These are phyloP conservation scores for Silvanus unidentatus DNA, from an alignment of 2,888 invertebrate species.

Conservation along the genomic window DNA sequence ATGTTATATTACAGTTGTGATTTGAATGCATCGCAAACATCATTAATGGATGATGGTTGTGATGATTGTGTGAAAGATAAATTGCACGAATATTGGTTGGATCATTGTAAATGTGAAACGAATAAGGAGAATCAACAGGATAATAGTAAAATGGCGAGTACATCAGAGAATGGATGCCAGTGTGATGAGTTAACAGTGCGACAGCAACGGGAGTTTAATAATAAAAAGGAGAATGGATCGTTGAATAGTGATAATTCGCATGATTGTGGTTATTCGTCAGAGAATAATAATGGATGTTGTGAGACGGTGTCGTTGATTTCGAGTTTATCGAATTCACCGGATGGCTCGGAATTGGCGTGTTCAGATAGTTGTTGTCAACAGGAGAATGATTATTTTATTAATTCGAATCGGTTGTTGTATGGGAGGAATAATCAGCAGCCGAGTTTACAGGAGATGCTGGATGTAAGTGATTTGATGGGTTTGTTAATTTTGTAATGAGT, in stretches of 20 bases:
- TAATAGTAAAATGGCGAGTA: too few relatives aligned
- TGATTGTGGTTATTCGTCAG: constrained; percentile 87
- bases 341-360: constrained; percentile 86
- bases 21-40: too few relatives aligned
- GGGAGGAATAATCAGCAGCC: constrained; percentile 55
- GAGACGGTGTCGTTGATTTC: constrained; percentile 65
- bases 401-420: constrained; percentile 36
- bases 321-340: constrained; percentile 78
- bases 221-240: constrained; percentile 52
- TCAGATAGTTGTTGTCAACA: constrained; percentile 83
- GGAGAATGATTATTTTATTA: constrained; percentile 46
- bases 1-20: too few relatives aligned
- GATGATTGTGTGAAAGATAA: too few relatives aligned
- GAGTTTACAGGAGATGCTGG: constrained; percentile 72
- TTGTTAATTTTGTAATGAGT: background rate
- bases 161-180: too few relatives aligned
- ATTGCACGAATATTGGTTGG: too few relatives aligned
- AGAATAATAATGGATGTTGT: constrained; percentile 68
- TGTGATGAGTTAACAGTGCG: too few relatives aligned
- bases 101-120: too few relatives aligned
- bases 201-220: constrained; percentile 34
- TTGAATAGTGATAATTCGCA: constrained; percentile 63
- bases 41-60: too few relatives aligned
- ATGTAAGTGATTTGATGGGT: constrained; percentile 50
- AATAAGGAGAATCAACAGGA: too few relatives aligned